Base-by-base conservation (phyloP, 2,797 vertebrate genomes). In the Sebastes taczanowskii region DNA sequence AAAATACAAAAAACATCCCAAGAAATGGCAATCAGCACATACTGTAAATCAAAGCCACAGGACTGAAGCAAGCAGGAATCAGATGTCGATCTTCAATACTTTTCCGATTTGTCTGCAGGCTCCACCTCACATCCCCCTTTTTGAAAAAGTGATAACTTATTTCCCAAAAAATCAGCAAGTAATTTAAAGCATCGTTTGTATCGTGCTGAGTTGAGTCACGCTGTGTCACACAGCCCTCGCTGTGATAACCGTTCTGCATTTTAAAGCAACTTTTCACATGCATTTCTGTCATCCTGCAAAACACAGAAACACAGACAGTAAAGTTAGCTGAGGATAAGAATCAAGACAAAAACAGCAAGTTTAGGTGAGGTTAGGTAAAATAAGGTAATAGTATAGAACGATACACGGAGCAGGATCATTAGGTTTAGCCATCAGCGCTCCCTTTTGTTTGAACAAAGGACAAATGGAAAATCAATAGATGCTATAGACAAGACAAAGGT, bases 201-300 rank as follows among this genome's bases (percentile, higher is more conserved):
- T 85, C 80, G 1, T 77, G 78, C 84, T 65, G 87, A 7, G 79
- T 13, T 61, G 72, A 71, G 25, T 86, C 82, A 72, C 8, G 8
- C 68, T 77, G 84, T 38, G 74, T 38, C 42, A 20, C 61, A 22
- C 53, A 29, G 42, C 53, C 6, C 53, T 69, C 62, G 7, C 71
- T 84, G 82, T 18, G 78, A 84, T 84, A 69, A 86, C 35, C 38
- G 58, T 18, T 69, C 27, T 64, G 65, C 58, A 46, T 65, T 72
- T 53, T 25, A 58, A 67, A 80, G 56, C 66, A 32, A 9, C 68
- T 59, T 82, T 30, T 73, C 49, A 60, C 9, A 60, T 22, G 8
- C 68, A 42, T 68, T 65, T 74, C 11, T 73, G 30, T 61, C 42
- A 30, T 42, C 18, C 16, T 58, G 71, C 30, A 23, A 61, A 59